A percentile compares a stretch with the other conserved stretches of the same genome.
These are phyloP conservation scores for Buphagus erythrorhynchus DNA, from an alignment of 2,797 vertebrate species.

Conservation along the genomic window DNA sequence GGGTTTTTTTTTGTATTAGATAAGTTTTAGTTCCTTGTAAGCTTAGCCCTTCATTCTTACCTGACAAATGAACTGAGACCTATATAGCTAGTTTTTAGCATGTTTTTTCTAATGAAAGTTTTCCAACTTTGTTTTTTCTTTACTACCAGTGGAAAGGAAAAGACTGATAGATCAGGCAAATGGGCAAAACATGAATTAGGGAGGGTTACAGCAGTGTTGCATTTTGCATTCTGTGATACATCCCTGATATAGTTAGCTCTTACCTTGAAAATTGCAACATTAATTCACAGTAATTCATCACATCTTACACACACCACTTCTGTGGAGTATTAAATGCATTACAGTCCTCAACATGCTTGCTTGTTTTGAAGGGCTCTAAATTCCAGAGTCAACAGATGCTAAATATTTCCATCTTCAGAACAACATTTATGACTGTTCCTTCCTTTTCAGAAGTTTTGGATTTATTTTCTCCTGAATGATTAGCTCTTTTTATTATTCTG, in stretches of 20 bases:
- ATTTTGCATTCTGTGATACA: neutral
- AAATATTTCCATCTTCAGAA: neutral
- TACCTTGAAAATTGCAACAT: neutral
- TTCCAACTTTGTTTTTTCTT: neutral
- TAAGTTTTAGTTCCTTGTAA: neutral
- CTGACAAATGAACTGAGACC: neutral
- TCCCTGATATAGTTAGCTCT: neutral
- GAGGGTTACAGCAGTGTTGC: neutral
- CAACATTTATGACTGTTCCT: neutral
- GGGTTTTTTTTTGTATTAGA: neutral
- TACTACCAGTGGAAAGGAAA: neutral
- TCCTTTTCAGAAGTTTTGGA: neutral
- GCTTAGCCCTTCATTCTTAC: neutral
- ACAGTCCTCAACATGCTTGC: neutral
- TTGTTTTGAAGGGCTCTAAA: neutral
- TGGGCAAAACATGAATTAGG: neutral
- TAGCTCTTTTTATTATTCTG: neutral
- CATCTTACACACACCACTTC: neutral
- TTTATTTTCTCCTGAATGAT: neutral
- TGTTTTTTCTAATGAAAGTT: neutral
- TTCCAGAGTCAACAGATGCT: neutral
- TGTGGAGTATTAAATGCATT: neutral
- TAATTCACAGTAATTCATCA: neutral
- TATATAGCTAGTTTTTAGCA: neutral
- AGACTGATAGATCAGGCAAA: neutral